These are phyloP conservation scores for Drosophila ezoana DNA, from an alignment of 2,888 invertebrate species.

Conservation along the genomic window DNA sequence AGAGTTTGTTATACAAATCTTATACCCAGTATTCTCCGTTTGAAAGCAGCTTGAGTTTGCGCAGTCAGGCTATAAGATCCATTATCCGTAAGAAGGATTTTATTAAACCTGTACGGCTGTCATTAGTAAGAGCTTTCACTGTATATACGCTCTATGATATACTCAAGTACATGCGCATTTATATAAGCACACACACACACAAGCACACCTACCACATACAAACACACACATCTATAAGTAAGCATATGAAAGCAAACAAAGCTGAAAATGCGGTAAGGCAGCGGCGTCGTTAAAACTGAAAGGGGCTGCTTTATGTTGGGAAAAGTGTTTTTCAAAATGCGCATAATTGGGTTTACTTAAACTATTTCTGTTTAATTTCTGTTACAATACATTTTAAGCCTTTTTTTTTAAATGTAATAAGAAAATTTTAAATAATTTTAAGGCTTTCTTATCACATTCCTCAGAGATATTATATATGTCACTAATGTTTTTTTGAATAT, in stretches of 20 bases:
- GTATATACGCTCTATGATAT: conserved; percentile 69
- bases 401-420: neutral
- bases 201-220: conserved; percentile 43
- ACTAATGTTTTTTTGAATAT: no score
- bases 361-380: neutral
- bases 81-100: conserved; percentile 31
- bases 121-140: conserved; percentile 70
- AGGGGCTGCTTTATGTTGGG: neutral
- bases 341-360: no score
- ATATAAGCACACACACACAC: conserved; percentile 57
- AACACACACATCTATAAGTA: conserved; percentile 68
- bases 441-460: no score
- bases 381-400: neutral
- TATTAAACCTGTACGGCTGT: conserved; percentile 20
- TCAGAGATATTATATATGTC: no score
- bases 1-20: neutral
- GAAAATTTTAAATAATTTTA: no score
- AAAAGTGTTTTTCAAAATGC: neutral
- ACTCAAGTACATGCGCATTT: conserved; percentile 74
- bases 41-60: neutral
- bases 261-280: conserved; percentile 79
- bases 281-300: conserved; percentile 42
- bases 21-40: neutral
- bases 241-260: conserved; percentile 80
- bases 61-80: conserved; percentile 38